Conservation (phyloP, 2,797 vertebrate species). For the Sylvilagus floridanus region DNA sequence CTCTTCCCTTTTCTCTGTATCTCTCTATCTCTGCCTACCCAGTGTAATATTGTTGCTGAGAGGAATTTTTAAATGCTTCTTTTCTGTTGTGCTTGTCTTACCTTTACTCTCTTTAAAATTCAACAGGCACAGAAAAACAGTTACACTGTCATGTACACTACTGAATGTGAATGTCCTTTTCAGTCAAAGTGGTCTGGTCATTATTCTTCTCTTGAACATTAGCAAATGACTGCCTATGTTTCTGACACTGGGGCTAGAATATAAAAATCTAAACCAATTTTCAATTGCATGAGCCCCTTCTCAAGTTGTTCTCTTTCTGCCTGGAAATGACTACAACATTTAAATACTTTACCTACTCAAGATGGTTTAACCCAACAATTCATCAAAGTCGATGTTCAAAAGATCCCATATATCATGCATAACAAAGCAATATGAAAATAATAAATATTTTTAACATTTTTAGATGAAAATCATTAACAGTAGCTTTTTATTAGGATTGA, state of each 20-base stretch:
- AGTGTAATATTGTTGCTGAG: not conserved
- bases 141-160: not conserved
- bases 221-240: not conserved
- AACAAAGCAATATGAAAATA: not conserved
- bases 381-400: not conserved
- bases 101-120: constrained; percentile 66
- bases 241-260: constrained; percentile 42
- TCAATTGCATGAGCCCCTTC: not conserved
- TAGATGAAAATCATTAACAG: not conserved
- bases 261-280: constrained; percentile 60
- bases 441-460: not conserved
- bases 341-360: constrained; percentile 1
- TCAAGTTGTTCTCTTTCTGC: not conserved
- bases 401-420: not conserved
- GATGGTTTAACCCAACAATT: not conserved
- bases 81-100: not conserved
- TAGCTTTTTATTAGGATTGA: constrained; percentile 25
- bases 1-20: not conserved
- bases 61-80: not conserved
- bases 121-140: constrained; percentile 7
- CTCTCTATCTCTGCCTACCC: not conserved
- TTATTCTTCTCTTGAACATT: constrained; percentile 62
- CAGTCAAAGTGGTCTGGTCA: constrained; percentile 42
- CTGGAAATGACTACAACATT: not conserved
- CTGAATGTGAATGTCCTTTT: constrained; percentile 52